Evolutionary conservation across 2,797 vertebrate genomes (phyloP), one percentile per base, ranked within the genome.

Genomic region (Propithecus deckenii): DNA sequence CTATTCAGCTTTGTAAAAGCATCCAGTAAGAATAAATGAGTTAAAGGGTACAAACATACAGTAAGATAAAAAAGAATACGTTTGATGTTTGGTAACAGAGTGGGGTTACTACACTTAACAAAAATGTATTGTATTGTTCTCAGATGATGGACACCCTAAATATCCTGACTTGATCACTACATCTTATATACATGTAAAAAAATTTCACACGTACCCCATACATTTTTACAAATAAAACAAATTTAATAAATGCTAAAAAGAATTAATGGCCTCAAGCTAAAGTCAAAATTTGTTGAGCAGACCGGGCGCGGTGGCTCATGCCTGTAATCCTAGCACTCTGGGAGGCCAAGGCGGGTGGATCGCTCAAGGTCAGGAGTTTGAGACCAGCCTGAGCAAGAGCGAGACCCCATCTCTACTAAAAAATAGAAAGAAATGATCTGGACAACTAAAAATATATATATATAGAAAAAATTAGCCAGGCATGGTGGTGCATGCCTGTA

Each of bases 181-280:
- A 17, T 18, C 48, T 23, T 76, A 76, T n/a, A n/a, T 38, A 15
- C 76, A 55, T 38, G 50, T 28, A 35, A 38, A 50, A 55, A 79
- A 55, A 55, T 38, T 38, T 79, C 50, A 79, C 22, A 38, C 5
- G 12, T 38, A 38, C n/a, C 32, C 75, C 13, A 38, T 25, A 78
- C 35, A 79, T 15, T 25, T 79, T n/a, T 25, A 55, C 50, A 79
- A 79, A 75, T 75, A 75, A 55, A 55, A 79, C n/a, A 35, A 35
- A 48, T 59, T 69, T 69, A 69, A 69, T 69, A 22, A 35, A 69
- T 38, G 25, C n/a, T 55, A 28, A 7, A 18, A 91, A 94, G 52
- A 78, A 94, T 88, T 92, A 95, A 15, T 46, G 14, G 7, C 22
- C 38, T 94, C 52, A 83, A 93, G 55, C 20, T 91, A 72, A 86